Evolutionary conservation across 1,140 invertebrate genomes (phyloP), one percentile per base, ranked within the genome.

Genomic region (Zaprionus ghesquierei): DNA sequence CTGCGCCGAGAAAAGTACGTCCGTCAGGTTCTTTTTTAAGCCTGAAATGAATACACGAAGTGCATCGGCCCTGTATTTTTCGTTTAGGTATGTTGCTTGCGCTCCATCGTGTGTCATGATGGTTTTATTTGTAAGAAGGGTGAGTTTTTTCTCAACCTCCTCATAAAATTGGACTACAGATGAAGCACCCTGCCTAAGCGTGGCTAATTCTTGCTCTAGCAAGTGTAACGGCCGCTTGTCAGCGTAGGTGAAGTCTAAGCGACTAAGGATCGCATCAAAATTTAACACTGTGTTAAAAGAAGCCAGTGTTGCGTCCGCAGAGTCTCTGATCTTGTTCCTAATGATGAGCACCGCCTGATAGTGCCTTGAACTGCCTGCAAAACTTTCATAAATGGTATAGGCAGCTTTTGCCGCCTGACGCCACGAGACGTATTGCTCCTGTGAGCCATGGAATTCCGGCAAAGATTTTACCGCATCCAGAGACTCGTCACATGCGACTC

Each of bases 41-140:
- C 61, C 56, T 20, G 44, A 64, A 25, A 73, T 72, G 25, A 72
- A 76, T n/a, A n/a, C n/a, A n/a, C n/a, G n/a, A n/a, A n/a, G n/a
- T n/a, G n/a, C n/a, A n/a, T n/a, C n/a, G n/a, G n/a, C n/a, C n/a
- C n/a, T n/a, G n/a, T n/a, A n/a, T n/a, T n/a, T n/a, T n/a, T n/a
- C n/a, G n/a, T 10, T 65, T 65, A 80, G 6, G 27, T 29, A 29
- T 29, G 27, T 29, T 29, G 27, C 6, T 8, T 29, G 27, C 6
- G 27, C 27, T 29, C 27, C 27, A 29, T 29, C 27, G 27, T 29
- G 27, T 29, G 27, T 29, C 27, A 29, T 29, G 27, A 29, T 29
- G 27, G 27, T 29, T 29, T 29, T 29, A 29, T 29, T 29, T 29
- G n/a, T n/a, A n/a, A n/a, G n/a, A n/a, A n/a, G n/a, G n/a, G n/a